Conservation (phyloP, 2,113 vertebrate genomes). For the Anguilla rostrata region DNA sequence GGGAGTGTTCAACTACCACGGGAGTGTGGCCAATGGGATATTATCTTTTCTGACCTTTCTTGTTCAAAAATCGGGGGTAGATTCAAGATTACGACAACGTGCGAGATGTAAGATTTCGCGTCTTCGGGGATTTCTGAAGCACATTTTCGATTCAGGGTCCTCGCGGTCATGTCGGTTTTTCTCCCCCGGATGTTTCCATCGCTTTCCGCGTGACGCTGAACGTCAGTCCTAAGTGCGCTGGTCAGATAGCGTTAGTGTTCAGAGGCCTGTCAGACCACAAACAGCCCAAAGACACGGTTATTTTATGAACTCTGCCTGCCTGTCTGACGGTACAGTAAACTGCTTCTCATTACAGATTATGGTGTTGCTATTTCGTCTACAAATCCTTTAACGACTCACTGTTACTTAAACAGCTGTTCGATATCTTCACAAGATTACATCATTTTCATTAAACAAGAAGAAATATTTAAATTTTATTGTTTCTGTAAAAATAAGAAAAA, state of each 20-base stretch:
- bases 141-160: too few relatives aligned
- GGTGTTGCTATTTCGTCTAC: not conserved
- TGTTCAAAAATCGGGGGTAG: not conserved
- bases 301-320: not conserved
- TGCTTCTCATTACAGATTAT: too few relatives aligned
- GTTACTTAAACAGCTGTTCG: not conserved
- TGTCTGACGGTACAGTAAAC: not conserved
- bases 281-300: not conserved
- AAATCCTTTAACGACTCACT: not conserved
- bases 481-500: not conserved
- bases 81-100: not conserved
- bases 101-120: not conserved
- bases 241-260: too few relatives aligned
- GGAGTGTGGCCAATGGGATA: not conserved
- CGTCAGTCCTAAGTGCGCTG: too few relatives aligned
- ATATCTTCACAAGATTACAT: not conserved
- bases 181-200: too few relatives aligned
- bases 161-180: too few relatives aligned
- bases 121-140: too few relatives aligned
- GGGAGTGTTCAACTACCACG: not conserved
- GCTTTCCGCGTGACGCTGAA: too few relatives aligned
- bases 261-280: too few relatives aligned
- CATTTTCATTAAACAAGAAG: too few relatives aligned
- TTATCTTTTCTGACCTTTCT: not conserved
- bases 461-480: too few relatives aligned